Evolutionary conservation across 2,888 invertebrate genomes (phyloP).

Genomic region (Dyspetes luteomarginatus): DNA sequence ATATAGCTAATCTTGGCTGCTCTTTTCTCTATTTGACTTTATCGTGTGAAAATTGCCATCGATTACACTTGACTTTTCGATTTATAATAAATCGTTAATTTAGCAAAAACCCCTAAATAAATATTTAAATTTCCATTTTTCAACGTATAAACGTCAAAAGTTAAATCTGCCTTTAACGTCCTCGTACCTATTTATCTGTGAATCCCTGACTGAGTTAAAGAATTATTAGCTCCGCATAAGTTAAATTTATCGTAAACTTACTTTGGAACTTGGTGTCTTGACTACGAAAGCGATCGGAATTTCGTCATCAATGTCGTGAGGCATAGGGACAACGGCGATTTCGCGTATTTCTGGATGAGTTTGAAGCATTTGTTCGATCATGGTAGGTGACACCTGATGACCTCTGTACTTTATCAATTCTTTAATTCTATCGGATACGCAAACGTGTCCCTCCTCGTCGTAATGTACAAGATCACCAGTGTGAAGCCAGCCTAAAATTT

Average conservation of each 20-base stretch:
- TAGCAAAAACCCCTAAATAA: no score
- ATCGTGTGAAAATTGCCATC: no score
- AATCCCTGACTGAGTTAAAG: no score
- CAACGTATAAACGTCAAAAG: no score
- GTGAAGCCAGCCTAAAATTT: conserved; percentile 77
- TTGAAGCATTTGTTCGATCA: conserved; percentile 75
- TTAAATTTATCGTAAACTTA: background rate
- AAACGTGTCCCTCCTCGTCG: conserved; percentile 75
- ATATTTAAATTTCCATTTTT: no score
- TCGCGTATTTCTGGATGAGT: conserved; percentile 76
- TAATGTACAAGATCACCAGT: conserved; percentile 79
- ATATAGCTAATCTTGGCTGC: no score
- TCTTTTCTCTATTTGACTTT: no score
- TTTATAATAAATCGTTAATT: no score
- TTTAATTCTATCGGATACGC: conserved; percentile 77
- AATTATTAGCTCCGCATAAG: no score
- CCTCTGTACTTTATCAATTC: conserved; percentile 78
- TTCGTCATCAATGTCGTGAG: conserved; percentile 74
- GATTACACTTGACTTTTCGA: no score
- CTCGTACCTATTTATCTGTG: no score
- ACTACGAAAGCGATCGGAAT: conserved; percentile 77
- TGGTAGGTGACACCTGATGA: conserved; percentile 76
- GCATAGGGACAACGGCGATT: conserved; percentile 75
- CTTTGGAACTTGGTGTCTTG: conserved; percentile 50
- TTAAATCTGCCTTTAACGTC: no score